These are phyloP conservation scores for Meliscaeva auricollis DNA, from an alignment of 2,888 invertebrate genomes.

Conservation along the genomic window DNA sequence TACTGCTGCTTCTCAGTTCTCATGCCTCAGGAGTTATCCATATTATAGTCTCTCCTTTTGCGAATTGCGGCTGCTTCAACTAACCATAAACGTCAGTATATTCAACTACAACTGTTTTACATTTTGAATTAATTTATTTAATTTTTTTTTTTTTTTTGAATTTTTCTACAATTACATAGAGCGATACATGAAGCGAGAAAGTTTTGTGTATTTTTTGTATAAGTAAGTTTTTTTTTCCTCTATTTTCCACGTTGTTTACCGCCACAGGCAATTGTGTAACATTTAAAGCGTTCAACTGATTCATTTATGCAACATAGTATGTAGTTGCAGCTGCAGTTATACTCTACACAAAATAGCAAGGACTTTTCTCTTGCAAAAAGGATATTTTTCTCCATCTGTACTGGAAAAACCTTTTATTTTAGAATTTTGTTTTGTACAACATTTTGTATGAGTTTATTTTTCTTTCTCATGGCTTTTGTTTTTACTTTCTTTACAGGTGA, in stretches of 20 bases:
- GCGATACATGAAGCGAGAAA: constrained; percentile 29
- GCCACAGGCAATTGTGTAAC: constrained; percentile 75
- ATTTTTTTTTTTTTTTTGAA: constrained; percentile 8
- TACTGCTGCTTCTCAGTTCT: not conserved
- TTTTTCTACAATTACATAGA: constrained; percentile 22
- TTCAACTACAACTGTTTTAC: constrained; percentile 1
- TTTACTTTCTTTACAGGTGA: constrained; percentile 87
- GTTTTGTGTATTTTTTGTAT: constrained; percentile 14
- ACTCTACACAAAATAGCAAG: constrained; percentile 46
- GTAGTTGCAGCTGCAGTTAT: constrained; percentile 47
- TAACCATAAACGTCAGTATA: constrained; percentile 8
- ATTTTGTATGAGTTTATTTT: too few relatives aligned
- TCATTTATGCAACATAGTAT: constrained; percentile 59
- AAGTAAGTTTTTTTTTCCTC: too few relatives aligned
- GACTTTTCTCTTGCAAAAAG: constrained; percentile 34
- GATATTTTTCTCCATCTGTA: constrained; percentile 40
- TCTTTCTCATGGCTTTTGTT: constrained; percentile 32
- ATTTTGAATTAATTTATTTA: constrained; percentile 31
- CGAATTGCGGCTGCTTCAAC: constrained; percentile 5
- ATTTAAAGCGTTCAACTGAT: constrained; percentile 64
- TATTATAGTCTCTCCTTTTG: not conserved
- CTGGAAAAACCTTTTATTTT: constrained; percentile 55
- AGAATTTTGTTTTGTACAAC: too few relatives aligned
- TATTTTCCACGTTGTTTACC: constrained; percentile 61
- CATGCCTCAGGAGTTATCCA: not conserved